Evolutionary conservation across 2,888 invertebrate species (phyloP), one percentile per base, ranked within the genome.

Genomic region (Allophyes oxyacanthae): DNA sequence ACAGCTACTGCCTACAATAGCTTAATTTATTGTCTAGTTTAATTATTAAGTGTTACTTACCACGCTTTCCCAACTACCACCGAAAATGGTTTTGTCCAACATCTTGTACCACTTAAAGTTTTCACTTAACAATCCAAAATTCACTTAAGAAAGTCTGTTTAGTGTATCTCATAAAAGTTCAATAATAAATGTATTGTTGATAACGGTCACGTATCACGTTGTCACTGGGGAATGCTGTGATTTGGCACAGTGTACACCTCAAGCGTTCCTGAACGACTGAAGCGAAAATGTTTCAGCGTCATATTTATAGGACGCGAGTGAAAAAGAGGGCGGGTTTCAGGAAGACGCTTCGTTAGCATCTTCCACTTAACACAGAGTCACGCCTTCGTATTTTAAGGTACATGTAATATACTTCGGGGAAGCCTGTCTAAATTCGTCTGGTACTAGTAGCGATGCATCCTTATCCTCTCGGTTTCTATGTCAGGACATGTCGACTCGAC

Each of bases 21-120:
- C n/a, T n/a, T n/a, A n/a, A n/a, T n/a, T n/a, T n/a, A n/a, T n/a
- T n/a, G n/a, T 45, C 2, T 36, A 50, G 20, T 33, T 41, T 45
- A 64, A 38, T 54, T 48, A 34, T 37, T 71, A 41, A 45, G 5
- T 48, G 32, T 28, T 44, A 91, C 94, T 90, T 85, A 94, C 93
- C 87, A 94, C 92, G 77, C 93, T 94, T 80, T 94, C 94, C 94
- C 92, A 93, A 84, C 94, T 94, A 79, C 91, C 91, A 63, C 94
- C 92, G 67, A 93, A 64, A 64, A 89, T 83, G 45, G 87, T 85
- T 79, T 89, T 92, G 87, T 94, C 94, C 92, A 94, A 87, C 93
- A 93, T 94, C 37, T 81, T 87, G 73, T 13, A 50, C 60, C 73
- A 78, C 74, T 76, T 49, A 64, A 77, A 77, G 4, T 62, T 71